Evolutionary conservation across 2,797 vertebrate species (phyloP).

Genomic region (Xenopus petersii): DNA sequence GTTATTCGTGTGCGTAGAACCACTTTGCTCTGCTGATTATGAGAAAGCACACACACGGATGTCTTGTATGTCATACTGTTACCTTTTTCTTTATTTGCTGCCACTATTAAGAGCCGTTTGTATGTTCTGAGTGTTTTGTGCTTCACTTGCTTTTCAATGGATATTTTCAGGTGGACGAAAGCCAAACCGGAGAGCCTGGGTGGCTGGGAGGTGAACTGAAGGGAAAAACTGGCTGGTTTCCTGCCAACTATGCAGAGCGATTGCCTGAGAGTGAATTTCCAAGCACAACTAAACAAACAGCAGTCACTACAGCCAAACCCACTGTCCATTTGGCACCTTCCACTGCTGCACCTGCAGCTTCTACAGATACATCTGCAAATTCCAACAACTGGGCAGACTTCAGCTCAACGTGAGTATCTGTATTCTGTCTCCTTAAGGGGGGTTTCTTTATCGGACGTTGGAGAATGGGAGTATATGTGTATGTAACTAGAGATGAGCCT

Average conservation of each 20-base stretch:
- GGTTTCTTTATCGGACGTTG: too few relatives aligned
- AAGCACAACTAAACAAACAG: conserved; percentile 67
- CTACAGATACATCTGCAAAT: conserved; percentile 55
- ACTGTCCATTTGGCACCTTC: conserved; percentile 60
- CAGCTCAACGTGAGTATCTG: conserved; percentile 85
- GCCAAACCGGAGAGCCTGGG: conserved; percentile 93
- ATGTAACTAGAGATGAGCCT: too few relatives aligned
- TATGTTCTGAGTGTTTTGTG: too few relatives aligned
- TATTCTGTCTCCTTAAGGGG: too few relatives aligned
- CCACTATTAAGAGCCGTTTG: too few relatives aligned
- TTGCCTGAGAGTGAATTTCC: conserved; percentile 87
- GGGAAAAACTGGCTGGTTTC: conserved; percentile 95
- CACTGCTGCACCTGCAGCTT: conserved; percentile 46
- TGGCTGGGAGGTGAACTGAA: conserved; percentile 95
- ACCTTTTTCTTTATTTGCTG: too few relatives aligned
- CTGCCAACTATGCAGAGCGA: conserved; percentile 94
- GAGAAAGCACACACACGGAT: too few relatives aligned
- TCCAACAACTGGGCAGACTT: conserved; percentile 97
- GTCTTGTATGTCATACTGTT: too few relatives aligned
- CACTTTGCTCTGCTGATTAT: too few relatives aligned
- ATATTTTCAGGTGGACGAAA: conserved; percentile 82
- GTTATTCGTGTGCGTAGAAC: too few relatives aligned
- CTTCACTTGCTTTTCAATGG: too few relatives aligned
- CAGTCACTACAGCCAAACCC: conserved; percentile 60
- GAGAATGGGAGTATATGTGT: too few relatives aligned